A percentile compares a stretch with the other conserved stretches of the same genome.
phyloP scores from a whole-genome alignment of 2,797 vertebrate genomes.

The Cynopterus sphinx region DNA sequence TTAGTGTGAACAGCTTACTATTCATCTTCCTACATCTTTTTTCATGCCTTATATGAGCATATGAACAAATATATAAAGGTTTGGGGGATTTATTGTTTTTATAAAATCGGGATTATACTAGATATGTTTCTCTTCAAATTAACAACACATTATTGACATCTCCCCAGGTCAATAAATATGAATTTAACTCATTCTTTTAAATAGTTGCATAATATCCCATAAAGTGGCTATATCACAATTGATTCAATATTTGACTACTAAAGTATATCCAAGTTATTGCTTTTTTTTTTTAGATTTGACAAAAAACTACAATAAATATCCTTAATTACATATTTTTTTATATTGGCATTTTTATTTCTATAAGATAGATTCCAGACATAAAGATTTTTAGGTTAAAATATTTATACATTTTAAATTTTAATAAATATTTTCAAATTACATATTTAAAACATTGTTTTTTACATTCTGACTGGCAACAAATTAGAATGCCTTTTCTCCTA shows the following conservation, averaged over 20 bases:
- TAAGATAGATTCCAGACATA: neutral
- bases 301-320: neutral
- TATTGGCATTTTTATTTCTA: neutral
- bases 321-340: neutral
- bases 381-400: neutral
- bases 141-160: neutral
- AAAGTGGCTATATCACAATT: neutral
- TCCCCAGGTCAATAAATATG: neutral
- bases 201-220: neutral
- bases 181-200: neutral
- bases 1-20: neutral
- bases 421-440: neutral
- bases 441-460: neutral
- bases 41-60: neutral
- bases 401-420: neutral
- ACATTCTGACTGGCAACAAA: neutral
- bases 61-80: neutral
- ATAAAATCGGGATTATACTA: neutral
- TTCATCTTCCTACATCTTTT: neutral
- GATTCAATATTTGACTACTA: neutral
- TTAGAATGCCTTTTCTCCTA: neutral
- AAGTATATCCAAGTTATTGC: neutral
- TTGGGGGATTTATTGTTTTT: neutral
- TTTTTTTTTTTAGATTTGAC: neutral
- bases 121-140: neutral